phyloP scores from a whole-genome alignment of 1,140 invertebrate species.

The Eulimnadia texana region DNA sequence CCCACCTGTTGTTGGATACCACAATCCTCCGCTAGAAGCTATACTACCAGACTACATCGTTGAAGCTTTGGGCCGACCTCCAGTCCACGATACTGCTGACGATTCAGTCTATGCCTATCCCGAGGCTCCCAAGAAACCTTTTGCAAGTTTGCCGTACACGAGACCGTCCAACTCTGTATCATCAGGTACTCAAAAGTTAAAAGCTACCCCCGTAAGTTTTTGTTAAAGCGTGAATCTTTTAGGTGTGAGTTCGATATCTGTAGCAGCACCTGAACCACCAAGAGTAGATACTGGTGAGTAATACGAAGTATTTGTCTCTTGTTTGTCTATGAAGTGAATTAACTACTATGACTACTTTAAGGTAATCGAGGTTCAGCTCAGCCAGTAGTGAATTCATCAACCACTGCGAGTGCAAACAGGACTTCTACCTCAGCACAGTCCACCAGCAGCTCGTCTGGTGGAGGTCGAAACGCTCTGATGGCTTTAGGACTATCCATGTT shows the following conservation, averaged over 20 bases:
- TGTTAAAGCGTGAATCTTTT: too few species aligned
- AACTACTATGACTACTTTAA: too few species aligned
- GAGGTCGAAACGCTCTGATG: background rate
- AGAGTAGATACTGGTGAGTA: too few species aligned
- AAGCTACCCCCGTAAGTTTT: too few species aligned
- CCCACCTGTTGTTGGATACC: background rate
- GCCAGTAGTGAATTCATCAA: background rate
- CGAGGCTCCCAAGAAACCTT: background rate
- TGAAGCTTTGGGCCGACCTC: background rate
- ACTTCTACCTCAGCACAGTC: background rate
- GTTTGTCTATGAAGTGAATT: too few species aligned
- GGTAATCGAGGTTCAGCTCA: too few species aligned
- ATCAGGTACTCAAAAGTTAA: background rate
- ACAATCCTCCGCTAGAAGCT: conserved; percentile 3
- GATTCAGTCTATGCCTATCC: too few species aligned
- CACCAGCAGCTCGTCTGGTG: background rate
- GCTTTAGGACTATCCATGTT: conserved; percentile 5
- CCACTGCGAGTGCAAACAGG: background rate
- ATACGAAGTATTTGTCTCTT: too few species aligned
- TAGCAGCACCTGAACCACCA: background rate
- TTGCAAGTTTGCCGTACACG: background rate
- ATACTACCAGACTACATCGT: conserved; percentile 5
- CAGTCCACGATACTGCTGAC: background rate
- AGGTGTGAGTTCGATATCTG: too few species aligned
- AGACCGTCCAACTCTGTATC: background rate